Conservation (phyloP, 1,140 invertebrate genomes). For the Brachionus plicatilis region DNA sequence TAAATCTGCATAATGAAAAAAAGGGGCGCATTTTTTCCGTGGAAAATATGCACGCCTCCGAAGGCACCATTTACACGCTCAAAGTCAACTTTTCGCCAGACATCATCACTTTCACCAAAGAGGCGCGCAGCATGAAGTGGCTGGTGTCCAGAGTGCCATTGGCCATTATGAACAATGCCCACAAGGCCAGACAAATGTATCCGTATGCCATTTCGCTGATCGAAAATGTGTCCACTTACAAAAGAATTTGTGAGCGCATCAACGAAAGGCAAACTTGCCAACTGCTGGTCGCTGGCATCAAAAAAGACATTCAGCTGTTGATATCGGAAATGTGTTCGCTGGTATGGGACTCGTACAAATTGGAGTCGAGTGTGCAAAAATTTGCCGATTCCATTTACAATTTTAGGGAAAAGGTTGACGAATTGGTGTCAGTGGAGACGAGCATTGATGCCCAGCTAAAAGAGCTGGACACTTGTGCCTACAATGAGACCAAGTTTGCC, state of each 20-base stretch:
- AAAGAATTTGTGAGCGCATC: slow-evolving; percentile 91
- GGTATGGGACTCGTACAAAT: slow-evolving; percentile 97
- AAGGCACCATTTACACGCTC: slow-evolving; percentile 19
- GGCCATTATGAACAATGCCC: slow-evolving; percentile 96
- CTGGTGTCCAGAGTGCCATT: slow-evolving; percentile 76
- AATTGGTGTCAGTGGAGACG: slow-evolving; percentile 85
- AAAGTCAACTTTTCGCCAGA: slow-evolving; percentile 92
- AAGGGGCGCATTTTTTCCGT: slow-evolving; percentile 16
- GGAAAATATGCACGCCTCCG: slow-evolving; percentile 3
- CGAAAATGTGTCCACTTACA: slow-evolving; percentile 92
- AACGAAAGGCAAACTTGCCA: slow-evolving; percentile 43
- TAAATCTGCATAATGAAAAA: slow-evolving; percentile 24
- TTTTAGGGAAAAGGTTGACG: slow-evolving; percentile 95
- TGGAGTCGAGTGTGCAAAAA: slow-evolving; percentile 92
- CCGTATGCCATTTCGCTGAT: slow-evolving; percentile 97
- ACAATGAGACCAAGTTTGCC: slow-evolving; percentile 80
- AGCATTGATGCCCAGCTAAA: slow-evolving; percentile 89
- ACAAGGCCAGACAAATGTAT: slow-evolving; percentile 95
- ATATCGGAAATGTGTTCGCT: slow-evolving; percentile 83
- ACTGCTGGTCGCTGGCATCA: slow-evolving; percentile 76
- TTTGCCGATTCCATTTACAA: slow-evolving; percentile 85
- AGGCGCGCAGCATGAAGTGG: slow-evolving; percentile 59
- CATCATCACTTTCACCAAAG: slow-evolving; percentile 94
- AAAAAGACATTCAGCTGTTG: slow-evolving; percentile 79
- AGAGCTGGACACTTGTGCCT: slow-evolving; percentile 89